These are phyloP conservation scores for Saccopteryx bilineata DNA, from an alignment of 2,113 vertebrate genomes.

Conservation along the genomic window DNA sequence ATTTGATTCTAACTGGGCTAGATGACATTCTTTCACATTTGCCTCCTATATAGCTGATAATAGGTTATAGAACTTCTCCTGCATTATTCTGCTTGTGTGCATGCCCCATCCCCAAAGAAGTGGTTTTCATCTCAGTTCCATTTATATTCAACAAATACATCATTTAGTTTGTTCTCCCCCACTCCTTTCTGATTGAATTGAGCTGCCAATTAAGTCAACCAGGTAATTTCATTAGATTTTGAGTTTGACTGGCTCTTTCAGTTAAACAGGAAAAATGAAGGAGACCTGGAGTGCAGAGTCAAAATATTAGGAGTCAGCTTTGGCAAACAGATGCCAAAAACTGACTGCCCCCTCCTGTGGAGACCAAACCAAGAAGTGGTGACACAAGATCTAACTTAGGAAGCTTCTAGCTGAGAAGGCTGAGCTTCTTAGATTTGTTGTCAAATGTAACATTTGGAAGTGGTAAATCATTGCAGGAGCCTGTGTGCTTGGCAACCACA, in stretches of 20 bases:
- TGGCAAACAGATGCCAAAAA: not conserved
- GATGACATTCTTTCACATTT: not conserved
- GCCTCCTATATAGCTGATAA: not conserved
- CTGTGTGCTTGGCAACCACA: slow-evolving; percentile 70
- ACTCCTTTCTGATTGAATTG: not conserved
- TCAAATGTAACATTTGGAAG: slow-evolving; percentile 79
- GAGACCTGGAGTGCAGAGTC: not conserved
- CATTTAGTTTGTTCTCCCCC: not conserved
- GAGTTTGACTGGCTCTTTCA: slow-evolving; percentile 3
- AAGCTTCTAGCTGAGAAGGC: slow-evolving; percentile 66
- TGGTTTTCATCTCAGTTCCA: not conserved
- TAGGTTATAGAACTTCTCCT: not conserved
- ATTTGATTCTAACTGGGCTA: not conserved
- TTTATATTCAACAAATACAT: not conserved
- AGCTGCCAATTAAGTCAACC: not conserved
- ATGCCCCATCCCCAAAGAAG: not conserved
- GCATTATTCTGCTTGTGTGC: not conserved
- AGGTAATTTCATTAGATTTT: not conserved
- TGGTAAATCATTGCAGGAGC: slow-evolving; percentile 76
- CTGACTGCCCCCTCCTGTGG: not conserved
- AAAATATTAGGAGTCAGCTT: not conserved
- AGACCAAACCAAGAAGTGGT: not conserved
- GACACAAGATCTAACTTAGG: slow-evolving; percentile 48
- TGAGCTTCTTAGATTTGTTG: slow-evolving; percentile 68
- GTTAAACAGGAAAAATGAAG: not conserved